A percentile compares a stretch with the other conserved stretches of the same genome.
phyloP scores from a whole-genome alignment of 2,888 invertebrate genomes.

The Noctua janthe region DNA sequence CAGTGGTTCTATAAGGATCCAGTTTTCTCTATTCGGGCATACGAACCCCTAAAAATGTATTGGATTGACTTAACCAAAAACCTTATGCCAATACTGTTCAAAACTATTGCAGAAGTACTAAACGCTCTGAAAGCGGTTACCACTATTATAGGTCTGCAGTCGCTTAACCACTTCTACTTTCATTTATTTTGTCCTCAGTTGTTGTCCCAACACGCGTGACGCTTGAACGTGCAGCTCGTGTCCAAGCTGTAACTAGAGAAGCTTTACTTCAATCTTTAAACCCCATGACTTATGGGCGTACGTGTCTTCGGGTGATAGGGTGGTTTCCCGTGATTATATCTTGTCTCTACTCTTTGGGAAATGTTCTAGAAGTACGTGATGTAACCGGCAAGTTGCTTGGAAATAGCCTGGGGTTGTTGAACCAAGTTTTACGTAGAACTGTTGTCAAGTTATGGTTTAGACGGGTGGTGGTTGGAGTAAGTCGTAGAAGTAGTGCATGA shows the following conservation, averaged over 20 bases:
- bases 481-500: too few species aligned
- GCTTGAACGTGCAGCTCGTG: neutral
- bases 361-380: conserved; percentile 26
- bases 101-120: neutral
- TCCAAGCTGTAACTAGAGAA: neutral
- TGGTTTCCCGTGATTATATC: conserved; percentile 45
- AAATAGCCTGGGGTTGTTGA: conserved; percentile 18
- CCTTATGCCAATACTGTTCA: neutral
- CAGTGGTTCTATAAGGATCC: neutral
- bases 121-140: neutral
- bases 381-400: conserved; percentile 5
- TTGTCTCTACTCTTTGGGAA: neutral
- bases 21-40: neutral
- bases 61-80: neutral
- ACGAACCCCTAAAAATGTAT: neutral
- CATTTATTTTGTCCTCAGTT: neutral
- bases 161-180: neutral
- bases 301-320: conserved; percentile 47
- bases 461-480: neutral
- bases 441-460: neutral
- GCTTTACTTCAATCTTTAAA: conserved; percentile 44
- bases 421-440: conserved; percentile 3
- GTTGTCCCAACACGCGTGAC: neutral
- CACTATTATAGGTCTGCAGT: neutral
- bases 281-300: conserved; percentile 51